phyloP scores from a whole-genome alignment of 2,797 vertebrate species.

The Semaprochilodus insignis region DNA sequence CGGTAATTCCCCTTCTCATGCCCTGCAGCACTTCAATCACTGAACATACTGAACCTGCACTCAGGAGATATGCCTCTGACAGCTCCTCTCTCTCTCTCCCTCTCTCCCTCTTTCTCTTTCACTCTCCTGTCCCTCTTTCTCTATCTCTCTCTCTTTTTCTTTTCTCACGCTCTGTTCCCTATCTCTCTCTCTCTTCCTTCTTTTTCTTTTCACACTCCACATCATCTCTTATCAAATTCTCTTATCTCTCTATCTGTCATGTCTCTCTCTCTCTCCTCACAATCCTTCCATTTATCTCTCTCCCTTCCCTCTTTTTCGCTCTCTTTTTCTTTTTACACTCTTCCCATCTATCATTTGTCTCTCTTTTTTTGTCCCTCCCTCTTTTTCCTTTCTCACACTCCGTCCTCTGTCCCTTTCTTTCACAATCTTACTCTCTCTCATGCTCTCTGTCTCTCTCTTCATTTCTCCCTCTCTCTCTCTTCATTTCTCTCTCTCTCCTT shows the following conservation, averaged over 20 bases:
- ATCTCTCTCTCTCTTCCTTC: too few relatives aligned
- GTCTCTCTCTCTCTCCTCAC: too few relatives aligned
- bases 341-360: background rate
- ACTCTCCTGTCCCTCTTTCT: background rate
- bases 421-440: too few relatives aligned
- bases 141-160: background rate
- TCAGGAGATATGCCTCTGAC: conserved; percentile 54
- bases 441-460: background rate
- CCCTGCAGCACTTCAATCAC: conserved; percentile 62
- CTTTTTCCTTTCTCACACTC: background rate
- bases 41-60: conserved; percentile 53
- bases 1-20: conserved; percentile 56
- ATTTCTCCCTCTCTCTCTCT: background rate
- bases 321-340: background rate
- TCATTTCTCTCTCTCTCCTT: background rate
- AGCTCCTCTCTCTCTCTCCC: conserved; percentile 8
- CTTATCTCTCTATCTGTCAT: background rate
- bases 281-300: background rate
- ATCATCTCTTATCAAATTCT: too few relatives aligned
- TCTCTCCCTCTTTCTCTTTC: background rate
- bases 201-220: too few relatives aligned
- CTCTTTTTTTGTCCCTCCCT: background rate
- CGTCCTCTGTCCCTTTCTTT: too few relatives aligned
- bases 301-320: background rate
- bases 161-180: too few relatives aligned